Evolutionary conservation across 1,140 invertebrate genomes (phyloP).

Genomic region (Drosophila hydei): DNA sequence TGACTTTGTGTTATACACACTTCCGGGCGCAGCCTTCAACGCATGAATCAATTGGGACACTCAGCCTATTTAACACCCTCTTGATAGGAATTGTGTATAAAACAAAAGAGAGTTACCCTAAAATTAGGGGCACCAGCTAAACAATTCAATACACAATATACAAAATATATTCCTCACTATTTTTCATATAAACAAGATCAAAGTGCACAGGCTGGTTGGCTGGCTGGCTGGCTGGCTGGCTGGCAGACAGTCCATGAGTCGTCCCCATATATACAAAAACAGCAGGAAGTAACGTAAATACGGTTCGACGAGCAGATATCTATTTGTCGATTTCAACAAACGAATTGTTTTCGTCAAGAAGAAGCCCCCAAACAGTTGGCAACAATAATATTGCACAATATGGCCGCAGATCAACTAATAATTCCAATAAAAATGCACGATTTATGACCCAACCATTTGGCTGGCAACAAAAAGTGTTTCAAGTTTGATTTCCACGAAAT

Average conservation of each 20-base stretch:
- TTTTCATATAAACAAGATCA: slow-evolving; percentile 80
- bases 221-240: too few species aligned
- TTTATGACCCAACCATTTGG: slow-evolving; percentile 52
- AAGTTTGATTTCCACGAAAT: slow-evolving; percentile 44
- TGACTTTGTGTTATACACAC: slow-evolving; percentile 38
- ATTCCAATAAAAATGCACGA: slow-evolving; percentile 70
- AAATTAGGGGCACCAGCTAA: slow-evolving; percentile 13
- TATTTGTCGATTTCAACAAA: slow-evolving; percentile 58
- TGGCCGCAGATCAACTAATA: slow-evolving; percentile 79
- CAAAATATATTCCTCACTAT: slow-evolving; percentile 63
- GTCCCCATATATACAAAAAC: slow-evolving; percentile 74
- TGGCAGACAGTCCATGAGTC: slow-evolving; percentile 53
- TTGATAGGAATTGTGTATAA: slow-evolving; percentile 70
- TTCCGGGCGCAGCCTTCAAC: slow-evolving; percentile 45
- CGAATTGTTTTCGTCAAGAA: slow-evolving; percentile 73
- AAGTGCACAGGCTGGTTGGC: slow-evolving; percentile 62
- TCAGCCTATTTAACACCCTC: slow-evolving; percentile 67
- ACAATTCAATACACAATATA: slow-evolving; percentile 34
- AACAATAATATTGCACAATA: slow-evolving; percentile 73
- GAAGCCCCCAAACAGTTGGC: slow-evolving; percentile 59
- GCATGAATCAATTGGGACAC: slow-evolving; percentile 30
- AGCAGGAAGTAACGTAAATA: slow-evolving; percentile 79
- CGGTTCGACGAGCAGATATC: slow-evolving; percentile 22
- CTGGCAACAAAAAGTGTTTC: slow-evolving; percentile 37
- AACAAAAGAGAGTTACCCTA: slow-evolving; percentile 33